phyloP scores from a whole-genome alignment of 2,797 vertebrate species.

The Vespertilio murinus region DNA sequence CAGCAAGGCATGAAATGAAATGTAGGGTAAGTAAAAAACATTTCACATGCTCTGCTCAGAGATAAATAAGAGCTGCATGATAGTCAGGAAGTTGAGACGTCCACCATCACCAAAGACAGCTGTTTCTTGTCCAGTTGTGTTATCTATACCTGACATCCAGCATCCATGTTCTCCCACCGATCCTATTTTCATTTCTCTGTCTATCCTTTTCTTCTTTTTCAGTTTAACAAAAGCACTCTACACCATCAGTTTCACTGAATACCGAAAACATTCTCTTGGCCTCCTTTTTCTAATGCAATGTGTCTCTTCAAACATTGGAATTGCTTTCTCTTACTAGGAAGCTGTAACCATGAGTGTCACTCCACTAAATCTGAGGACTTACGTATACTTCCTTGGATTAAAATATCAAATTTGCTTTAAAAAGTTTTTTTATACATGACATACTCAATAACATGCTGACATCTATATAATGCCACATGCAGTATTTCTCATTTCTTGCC shows the following conservation, averaged over 20 bases:
- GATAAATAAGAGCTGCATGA: neutral
- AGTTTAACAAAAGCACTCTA: neutral
- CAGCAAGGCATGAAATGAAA: neutral
- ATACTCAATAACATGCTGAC: neutral
- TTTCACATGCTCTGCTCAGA: neutral
- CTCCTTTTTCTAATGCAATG: neutral
- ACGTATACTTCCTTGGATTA: neutral
- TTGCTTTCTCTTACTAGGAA: neutral
- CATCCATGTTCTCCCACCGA: neutral
- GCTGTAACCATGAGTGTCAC: neutral
- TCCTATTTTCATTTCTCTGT: neutral
- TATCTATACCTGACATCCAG: neutral
- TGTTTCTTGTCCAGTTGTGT: neutral
- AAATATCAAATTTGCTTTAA: constrained; percentile 46
- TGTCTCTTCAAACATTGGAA: neutral
- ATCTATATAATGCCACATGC: neutral
- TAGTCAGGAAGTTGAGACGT: neutral
- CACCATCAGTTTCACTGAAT: neutral
- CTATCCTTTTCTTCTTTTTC: neutral
- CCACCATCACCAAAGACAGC: neutral
- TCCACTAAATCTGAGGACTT: neutral
- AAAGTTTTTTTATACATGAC: neutral
- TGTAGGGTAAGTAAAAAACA: neutral
- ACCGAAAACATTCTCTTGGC: neutral
- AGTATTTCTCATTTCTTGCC: constrained; percentile 9